Evolutionary conservation across 2,113 vertebrate species (phyloP).

Genomic region (Epinephelus lanceolatus): DNA sequence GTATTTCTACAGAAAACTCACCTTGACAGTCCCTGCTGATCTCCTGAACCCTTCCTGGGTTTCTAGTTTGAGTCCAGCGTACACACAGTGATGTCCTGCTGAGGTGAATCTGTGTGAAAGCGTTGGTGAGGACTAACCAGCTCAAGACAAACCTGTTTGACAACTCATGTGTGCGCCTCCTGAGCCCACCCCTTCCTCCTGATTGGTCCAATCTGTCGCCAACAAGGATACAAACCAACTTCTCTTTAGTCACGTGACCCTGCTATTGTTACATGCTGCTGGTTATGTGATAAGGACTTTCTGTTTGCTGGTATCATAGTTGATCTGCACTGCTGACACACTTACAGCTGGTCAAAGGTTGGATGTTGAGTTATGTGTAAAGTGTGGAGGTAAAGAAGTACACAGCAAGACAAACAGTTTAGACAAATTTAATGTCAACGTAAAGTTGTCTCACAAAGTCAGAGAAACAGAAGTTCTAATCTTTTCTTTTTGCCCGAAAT

Average conservation of each 20-base stretch:
- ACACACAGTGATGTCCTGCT: background rate
- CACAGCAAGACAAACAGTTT: slow-evolving; percentile 10
- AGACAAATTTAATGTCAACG: slow-evolving; percentile 59
- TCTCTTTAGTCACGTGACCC: slow-evolving; percentile 56
- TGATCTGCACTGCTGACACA: background rate
- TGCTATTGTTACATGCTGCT: background rate
- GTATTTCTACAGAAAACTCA: slow-evolving; percentile 45
- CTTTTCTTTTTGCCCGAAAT: slow-evolving; percentile 15
- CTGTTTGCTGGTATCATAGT: background rate
- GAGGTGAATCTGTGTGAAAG: background rate
- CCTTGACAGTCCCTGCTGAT: slow-evolving; percentile 25
- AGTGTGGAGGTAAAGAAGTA: background rate
- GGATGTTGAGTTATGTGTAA: background rate
- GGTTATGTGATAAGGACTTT: slow-evolving; percentile 4
- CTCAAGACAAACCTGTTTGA: slow-evolving; percentile 80
- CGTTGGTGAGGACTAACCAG: slow-evolving; percentile 34
- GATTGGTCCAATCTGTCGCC: slow-evolving; percentile 52
- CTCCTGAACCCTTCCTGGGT: background rate
- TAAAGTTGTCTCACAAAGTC: slow-evolving; percentile 30
- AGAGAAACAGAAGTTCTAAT: slow-evolving; percentile 29
- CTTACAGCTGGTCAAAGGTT: slow-evolving; percentile 16
- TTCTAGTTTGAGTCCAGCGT: background rate
- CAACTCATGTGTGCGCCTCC: slow-evolving; percentile 55
- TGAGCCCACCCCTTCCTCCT: slow-evolving; percentile 54
- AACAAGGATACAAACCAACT: slow-evolving; percentile 46